Conservation (phyloP, 2,113 vertebrate species). For the Lasiurus cinereus region DNA sequence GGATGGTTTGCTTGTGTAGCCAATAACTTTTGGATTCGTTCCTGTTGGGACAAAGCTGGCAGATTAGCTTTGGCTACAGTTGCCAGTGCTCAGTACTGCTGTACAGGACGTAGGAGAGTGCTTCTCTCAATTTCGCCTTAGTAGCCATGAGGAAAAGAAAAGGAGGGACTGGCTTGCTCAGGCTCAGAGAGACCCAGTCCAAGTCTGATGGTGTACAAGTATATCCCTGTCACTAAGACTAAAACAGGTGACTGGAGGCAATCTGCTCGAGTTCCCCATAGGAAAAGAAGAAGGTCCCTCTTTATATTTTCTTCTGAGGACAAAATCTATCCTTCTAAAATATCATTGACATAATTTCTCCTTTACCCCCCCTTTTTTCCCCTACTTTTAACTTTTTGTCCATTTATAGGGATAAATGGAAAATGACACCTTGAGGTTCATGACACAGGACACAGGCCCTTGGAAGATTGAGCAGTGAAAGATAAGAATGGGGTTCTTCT, state of each 20-base stretch:
- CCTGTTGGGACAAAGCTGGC: neutral
- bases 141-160: neutral
- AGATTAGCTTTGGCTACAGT: neutral
- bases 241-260: neutral
- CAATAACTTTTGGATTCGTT: neutral
- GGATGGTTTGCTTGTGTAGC: neutral
- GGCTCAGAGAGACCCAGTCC: neutral
- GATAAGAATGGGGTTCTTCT: constrained; percentile 69
- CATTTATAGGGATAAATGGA: constrained; percentile 39
- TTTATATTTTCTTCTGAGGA: constrained; percentile 13
- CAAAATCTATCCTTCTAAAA: constrained; percentile 26
- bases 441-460: neutral
- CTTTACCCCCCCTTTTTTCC: neutral
- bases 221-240: neutral
- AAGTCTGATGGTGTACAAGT: neutral
- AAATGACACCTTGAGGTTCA: neutral
- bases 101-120: neutral
- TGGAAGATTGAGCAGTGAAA: neutral
- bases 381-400: constrained; percentile 19
- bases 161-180: no score
- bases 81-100: neutral
- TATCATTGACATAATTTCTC: neutral
- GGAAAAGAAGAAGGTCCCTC: neutral
- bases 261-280: neutral
- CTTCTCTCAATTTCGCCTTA: neutral